phyloP scores from a whole-genome alignment of 2,797 vertebrate genomes.

The Neosilurus hyrtlii region DNA sequence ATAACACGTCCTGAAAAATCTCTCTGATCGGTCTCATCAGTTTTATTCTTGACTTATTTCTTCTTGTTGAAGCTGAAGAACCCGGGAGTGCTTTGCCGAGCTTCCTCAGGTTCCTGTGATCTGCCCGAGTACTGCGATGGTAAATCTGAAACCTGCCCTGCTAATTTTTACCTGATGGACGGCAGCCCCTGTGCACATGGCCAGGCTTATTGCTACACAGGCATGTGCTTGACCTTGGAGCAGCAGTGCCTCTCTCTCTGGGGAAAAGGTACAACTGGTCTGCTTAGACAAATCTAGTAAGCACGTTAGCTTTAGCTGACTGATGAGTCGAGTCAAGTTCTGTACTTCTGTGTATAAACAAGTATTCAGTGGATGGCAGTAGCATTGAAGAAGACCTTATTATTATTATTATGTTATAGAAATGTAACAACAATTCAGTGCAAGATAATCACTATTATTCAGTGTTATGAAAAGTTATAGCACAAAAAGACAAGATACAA shows the following conservation, averaged over 20 bases:
- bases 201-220: slow-evolving; percentile 91
- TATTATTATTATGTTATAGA: not conserved
- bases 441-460: not conserved
- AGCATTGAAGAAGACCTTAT: not conserved
- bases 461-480: not conserved
- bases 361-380: not conserved
- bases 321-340: not conserved
- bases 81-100: slow-evolving; percentile 83
- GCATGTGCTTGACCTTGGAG: slow-evolving; percentile 93
- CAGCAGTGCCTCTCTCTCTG: slow-evolving; percentile 91
- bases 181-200: slow-evolving; percentile 79
- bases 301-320: not conserved
- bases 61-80: slow-evolving; percentile 75
- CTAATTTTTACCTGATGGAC: slow-evolving; percentile 89
- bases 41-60: slow-evolving; percentile 3
- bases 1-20: not conserved
- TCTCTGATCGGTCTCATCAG: not conserved
- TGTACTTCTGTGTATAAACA: not conserved
- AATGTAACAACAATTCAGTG: not conserved
- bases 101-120: slow-evolving; percentile 82
- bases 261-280: slow-evolving; percentile 81
- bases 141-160: slow-evolving; percentile 84
- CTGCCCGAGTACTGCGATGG: slow-evolving; percentile 93
- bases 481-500: not conserved
- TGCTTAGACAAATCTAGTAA: not conserved